Evolutionary conservation across 2,797 vertebrate species (phyloP), one percentile per base, ranked within the genome.

Genomic region (Sphaeramia orbicularis): DNA sequence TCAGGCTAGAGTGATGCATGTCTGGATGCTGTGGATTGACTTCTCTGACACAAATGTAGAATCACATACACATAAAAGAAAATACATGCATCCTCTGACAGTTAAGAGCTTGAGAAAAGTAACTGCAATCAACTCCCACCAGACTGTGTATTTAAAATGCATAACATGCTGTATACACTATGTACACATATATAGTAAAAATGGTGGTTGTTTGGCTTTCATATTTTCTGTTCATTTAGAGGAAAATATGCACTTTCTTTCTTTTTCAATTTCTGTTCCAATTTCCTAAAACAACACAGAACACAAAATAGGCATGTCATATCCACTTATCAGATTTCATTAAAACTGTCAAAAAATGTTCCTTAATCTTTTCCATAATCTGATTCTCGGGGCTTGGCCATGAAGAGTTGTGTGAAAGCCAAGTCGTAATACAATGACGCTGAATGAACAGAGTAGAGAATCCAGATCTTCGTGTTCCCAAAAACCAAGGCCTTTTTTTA

Each of bases 301-400:
- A 73, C 65, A 78, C 76, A 72, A 84, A 80, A 86, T 52, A 74
- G 69, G 68, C 85, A 78, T 78, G 68, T 44, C 74, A 50, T 61
- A 88, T 85, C 77, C 57, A 72, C 76, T 88, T 80, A 86, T 89
- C 80, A 81, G 74, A 88, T 90, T 87, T 77, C 63, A 81, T 81
- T 77, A 80, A 21, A 76, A 75, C 67, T 83, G 80, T 85, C 68
- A 85, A 66, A 84, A 52, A 76, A 55, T 80, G 59, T 80, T 71
- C 50, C 60, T 75, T 89, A 87, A 89, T 88, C 83, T 85, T 80
- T 77, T 56, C 19, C 40, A 50, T 88, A 86, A 86, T 90, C 87
- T 87, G 58, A 42, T 70, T 80, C 60, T 69, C 82, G 86, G 85
- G 75, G 69, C 42, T 14, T 12, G 59, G 78, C 83, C 83, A 89